Conservation (phyloP, 2,888 invertebrate species). For the Acrobasis repandana region DNA sequence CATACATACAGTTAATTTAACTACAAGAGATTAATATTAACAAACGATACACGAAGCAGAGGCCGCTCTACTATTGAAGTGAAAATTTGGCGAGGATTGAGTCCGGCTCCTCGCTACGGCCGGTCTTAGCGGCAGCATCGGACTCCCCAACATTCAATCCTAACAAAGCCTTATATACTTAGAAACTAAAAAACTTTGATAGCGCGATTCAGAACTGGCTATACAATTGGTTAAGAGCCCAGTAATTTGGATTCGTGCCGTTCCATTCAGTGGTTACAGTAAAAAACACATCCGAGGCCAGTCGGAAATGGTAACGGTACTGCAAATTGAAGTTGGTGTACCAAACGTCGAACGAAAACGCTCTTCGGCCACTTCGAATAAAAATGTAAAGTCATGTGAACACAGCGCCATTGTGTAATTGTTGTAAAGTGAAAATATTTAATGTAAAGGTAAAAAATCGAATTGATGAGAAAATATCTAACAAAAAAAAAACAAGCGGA, state of each 20-base stretch:
- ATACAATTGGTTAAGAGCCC: slow-evolving; percentile 55
- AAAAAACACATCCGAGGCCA: slow-evolving; percentile 55
- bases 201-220: slow-evolving; percentile 58
- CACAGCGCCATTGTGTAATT: no score
- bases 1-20: slow-evolving; percentile 83
- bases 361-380: background rate
- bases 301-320: slow-evolving; percentile 21
- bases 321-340: slow-evolving; percentile 5
- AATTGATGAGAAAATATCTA: no score
- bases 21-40: slow-evolving; percentile 73
- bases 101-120: slow-evolving; percentile 80
- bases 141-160: slow-evolving; percentile 60
- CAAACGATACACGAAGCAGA: slow-evolving; percentile 82
- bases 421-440: no score
- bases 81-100: slow-evolving; percentile 68
- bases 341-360: background rate
- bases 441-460: no score
- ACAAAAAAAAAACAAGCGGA: no score
- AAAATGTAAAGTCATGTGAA: background rate
- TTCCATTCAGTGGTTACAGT: slow-evolving; percentile 63
- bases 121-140: slow-evolving; percentile 78
- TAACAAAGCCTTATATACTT: slow-evolving; percentile 44
- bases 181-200: slow-evolving; percentile 46
- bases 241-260: slow-evolving; percentile 57
- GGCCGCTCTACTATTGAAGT: slow-evolving; percentile 71